A percentile compares a stretch with the other conserved stretches of the same genome.
These are phyloP conservation scores for Smittia sp. DNA, from an alignment of 2,888 invertebrate genomes.

Conservation along the genomic window DNA sequence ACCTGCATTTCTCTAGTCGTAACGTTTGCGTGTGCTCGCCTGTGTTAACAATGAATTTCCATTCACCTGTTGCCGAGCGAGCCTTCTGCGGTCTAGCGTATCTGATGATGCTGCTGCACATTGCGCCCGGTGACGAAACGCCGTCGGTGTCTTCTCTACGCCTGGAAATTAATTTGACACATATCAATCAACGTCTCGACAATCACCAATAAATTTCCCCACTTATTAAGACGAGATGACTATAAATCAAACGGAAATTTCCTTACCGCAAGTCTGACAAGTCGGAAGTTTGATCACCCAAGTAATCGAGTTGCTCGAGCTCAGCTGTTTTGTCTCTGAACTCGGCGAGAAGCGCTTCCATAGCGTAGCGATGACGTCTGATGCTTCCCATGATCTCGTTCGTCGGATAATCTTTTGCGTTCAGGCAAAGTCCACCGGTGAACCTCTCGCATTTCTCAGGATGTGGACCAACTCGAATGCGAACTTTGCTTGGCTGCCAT, in stretches of 20 bases:
- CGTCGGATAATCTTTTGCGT: conserved; percentile 71
- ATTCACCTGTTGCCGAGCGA: conserved; percentile 73
- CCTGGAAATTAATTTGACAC: no score
- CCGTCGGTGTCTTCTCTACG: conserved; percentile 62
- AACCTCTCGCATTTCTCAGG: conserved; percentile 48
- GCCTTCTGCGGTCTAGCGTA: conserved; percentile 79
- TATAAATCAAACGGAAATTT: neutral
- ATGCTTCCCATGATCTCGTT: conserved; percentile 68
- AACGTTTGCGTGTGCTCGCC: conserved; percentile 81
- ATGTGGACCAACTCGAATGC: conserved; percentile 45
- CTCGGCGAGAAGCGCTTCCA: conserved; percentile 68
- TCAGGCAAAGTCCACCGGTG: conserved; percentile 63
- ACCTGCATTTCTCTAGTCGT: conserved; percentile 77
- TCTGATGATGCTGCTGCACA: conserved; percentile 75
- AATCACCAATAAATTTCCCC: no score
- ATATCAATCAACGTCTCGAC: no score
- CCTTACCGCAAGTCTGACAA: conserved; percentile 13
- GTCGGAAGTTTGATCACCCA: conserved; percentile 48
- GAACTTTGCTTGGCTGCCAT: conserved; percentile 21
- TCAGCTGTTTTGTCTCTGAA: conserved; percentile 61
- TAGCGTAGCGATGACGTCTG: conserved; percentile 65
- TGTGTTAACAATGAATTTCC: conserved; percentile 84
- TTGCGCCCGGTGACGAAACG: conserved; percentile 65
- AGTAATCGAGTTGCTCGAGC: conserved; percentile 48
- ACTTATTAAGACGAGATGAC: no score